phyloP scores from a whole-genome alignment of 1,140 invertebrate genomes.

The Drosophila lini region DNA sequence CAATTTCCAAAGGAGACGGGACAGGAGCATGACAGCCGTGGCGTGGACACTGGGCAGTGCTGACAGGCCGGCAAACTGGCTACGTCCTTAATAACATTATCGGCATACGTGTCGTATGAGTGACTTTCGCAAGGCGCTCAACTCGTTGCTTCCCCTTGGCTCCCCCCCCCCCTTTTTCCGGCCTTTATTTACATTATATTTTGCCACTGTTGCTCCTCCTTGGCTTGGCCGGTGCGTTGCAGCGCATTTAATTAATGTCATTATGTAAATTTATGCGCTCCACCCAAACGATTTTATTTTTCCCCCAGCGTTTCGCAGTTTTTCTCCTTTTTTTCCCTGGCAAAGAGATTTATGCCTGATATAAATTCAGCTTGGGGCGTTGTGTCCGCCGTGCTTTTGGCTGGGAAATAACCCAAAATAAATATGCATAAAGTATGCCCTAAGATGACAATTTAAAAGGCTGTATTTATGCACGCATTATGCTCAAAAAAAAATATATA shows the following conservation, averaged over 20 bases:
- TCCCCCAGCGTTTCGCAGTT: slow-evolving; percentile 30
- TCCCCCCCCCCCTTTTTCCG: no score
- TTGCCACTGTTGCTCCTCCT: slow-evolving; percentile 2
- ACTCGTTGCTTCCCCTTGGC: slow-evolving; percentile 3
- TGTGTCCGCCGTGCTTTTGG: neutral
- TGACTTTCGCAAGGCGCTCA: slow-evolving; percentile 51
- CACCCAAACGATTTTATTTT: slow-evolving; percentile 58
- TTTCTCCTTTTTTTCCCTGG: slow-evolving; percentile 33
- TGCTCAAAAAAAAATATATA: slow-evolving; percentile 35
- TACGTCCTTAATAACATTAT: slow-evolving; percentile 72
- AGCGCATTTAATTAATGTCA: slow-evolving; percentile 77
- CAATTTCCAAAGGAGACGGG: slow-evolving; percentile 56
- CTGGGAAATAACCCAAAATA: slow-evolving; percentile 33
- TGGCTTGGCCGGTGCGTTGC: slow-evolving; percentile 37
- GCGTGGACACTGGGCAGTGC: slow-evolving; percentile 10
- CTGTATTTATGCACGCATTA: slow-evolving; percentile 33
- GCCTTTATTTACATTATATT: slow-evolving; percentile 11
- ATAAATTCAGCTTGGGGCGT: slow-evolving; percentile 58
- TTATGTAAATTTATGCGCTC: slow-evolving; percentile 77
- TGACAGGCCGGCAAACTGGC: slow-evolving; percentile 52
- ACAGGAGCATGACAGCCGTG: slow-evolving; percentile 24
- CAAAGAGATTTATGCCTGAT: slow-evolving; percentile 64
- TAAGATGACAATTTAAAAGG: slow-evolving; percentile 62
- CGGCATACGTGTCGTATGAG: slow-evolving; percentile 73
- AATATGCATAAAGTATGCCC: slow-evolving; percentile 50